These are phyloP conservation scores for Hippopotamus amphibius DNA, from an alignment of 2,113 vertebrate genomes.

Conservation along the genomic window DNA sequence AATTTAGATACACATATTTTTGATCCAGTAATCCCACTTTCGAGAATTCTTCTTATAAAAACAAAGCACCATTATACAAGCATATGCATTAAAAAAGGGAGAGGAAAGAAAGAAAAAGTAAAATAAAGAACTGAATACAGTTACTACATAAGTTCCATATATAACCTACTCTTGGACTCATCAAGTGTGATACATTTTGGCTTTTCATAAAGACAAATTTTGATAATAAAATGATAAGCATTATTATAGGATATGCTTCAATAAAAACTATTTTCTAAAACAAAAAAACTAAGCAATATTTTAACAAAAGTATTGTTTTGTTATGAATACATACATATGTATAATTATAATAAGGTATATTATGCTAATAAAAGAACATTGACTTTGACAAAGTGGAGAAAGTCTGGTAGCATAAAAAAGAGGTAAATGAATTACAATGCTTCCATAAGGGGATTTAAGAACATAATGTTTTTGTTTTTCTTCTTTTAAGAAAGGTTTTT, in stretches of 20 bases:
- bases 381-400: background rate
- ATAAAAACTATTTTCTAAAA: background rate
- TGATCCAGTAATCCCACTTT: background rate
- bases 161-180: background rate
- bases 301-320: background rate
- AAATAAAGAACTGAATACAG: background rate
- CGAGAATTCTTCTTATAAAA: background rate
- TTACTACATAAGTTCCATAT: background rate
- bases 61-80: background rate
- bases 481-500: no score
- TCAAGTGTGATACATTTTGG: background rate
- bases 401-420: background rate
- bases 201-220: background rate
- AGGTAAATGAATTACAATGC: background rate
- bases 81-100: background rate
- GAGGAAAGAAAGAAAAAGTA: background rate
- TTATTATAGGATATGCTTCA: background rate
- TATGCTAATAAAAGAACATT: background rate
- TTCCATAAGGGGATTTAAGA: background rate
- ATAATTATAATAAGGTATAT: background rate
- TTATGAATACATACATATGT: background rate
- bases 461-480: background rate
- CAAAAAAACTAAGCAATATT: background rate
- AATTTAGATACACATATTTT: background rate
- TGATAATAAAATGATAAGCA: background rate